Base-by-base conservation (phyloP, 2,797 vertebrate genomes). In the Hyperoplus immaculatus region DNA sequence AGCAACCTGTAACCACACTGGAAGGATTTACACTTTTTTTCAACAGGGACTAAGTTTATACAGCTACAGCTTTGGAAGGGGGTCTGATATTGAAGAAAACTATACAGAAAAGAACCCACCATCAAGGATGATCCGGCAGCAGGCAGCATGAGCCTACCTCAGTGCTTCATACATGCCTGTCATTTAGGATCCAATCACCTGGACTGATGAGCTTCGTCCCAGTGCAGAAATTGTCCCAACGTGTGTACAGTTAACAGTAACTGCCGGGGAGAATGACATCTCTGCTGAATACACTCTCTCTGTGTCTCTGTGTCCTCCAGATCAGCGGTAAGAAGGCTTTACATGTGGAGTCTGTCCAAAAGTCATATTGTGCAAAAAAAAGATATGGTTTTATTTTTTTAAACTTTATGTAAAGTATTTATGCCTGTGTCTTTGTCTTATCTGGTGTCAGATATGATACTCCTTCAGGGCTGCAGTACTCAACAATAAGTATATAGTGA, bases 191-290 rank as follows among this genome's bases (percentile, higher is more conserved):
- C 29, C 7, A 10, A 10, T 38, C 9, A 82, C 77, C 59, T 71
- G 92, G 87, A 85, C 78, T 51, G 50, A 87, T 88, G 86, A 77
- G 69, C 69, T 72, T 84, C 45, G 0, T 0, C 54, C 62, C 72
- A 8, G 62, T 42, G 16, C 75, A 81, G 77, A 82, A 74, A 57
- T 9, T 9, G 13, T 60, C 67, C 61, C 60, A 72, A 41, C 53
- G 54, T 73, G 54, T 68, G 66, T 55, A 29, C 14, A 78, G 50
- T 57, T 73, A 61, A 69, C 47, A 74, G 53, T 8, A 39, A 55
- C 81, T 50, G 15, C 69, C 13, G 53, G 62, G 77, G 83, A 94
- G 85, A 72, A 94, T 94, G 93, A 86, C 80, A 76, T 68, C 83
- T 80, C 75, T 72, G 82, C 80, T 87, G 65, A 71, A 29, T 64